Evolutionary conservation across 2,113 vertebrate species (phyloP), one percentile per base, ranked within the genome.

Genomic region (Phalacrocorax carbo): DNA sequence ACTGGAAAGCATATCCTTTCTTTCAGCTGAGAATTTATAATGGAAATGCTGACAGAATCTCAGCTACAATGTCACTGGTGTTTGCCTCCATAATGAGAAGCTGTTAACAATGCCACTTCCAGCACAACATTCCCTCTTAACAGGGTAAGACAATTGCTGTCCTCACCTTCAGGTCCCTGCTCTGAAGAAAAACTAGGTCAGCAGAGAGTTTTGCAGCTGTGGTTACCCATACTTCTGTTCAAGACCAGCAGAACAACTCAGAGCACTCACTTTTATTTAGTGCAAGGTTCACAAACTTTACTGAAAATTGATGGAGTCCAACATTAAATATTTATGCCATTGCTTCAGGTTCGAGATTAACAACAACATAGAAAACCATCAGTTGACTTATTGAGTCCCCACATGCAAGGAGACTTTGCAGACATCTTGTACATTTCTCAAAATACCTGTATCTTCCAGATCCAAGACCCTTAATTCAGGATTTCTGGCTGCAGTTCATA

Each of bases 81-180:
- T 82, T 96, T 94, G 34, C 73, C 62, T 88, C 84, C 5, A 3
- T 93, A 95, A 94, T 70, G 65, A 94, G 84, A 86, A 88, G 60
- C 82, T 86, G 49, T 58, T 90, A 86, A 80, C 44, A 90, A 62
- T 76, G 23, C 66, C 71, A 81, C 42, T 70, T 52, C 44, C 36
- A 95, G 61, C 82, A 93, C 46, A 78, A 60, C 54, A 42, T 80
- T 93, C 29, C 20, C 26, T 75, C 44, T 83, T 86, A 88, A 70
- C 1, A 11, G 26, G 14, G 5, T 73, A 90, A 90, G 72, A 62
- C 17, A 80, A 30, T 77, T 21, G 20, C 36, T 5, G 19, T 81
- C 44, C 62, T 84, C 66, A 93, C 83, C 73, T 89, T 73, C 62
- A 75, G 58, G 60, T 86, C 32, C n/a, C 60, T 86, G 38, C 60